Conservation (phyloP, 2,888 invertebrate genomes). For the Temnothorax ravouxi region DNA sequence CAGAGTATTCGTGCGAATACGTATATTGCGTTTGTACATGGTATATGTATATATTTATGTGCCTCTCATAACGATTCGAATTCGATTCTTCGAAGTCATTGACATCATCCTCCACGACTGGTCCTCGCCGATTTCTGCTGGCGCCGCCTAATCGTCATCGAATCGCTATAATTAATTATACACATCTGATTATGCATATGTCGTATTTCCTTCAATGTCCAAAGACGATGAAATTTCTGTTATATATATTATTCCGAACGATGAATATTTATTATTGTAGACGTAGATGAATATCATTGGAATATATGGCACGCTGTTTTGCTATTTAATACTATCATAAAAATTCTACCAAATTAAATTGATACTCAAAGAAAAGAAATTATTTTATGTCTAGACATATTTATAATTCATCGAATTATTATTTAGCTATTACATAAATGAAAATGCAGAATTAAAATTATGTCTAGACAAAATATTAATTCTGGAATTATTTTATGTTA, state of each 20-base stretch:
- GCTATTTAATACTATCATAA: too few relatives aligned
- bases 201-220: neutral
- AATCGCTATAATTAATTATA: constrained; percentile 14
- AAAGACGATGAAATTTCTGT: constrained; percentile 3
- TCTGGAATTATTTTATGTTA: too few relatives aligned
- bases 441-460: too few relatives aligned
- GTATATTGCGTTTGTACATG: neutral
- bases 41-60: neutral
- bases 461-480: too few relatives aligned
- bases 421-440: too few relatives aligned
- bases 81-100: constrained; percentile 64
- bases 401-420: too few relatives aligned
- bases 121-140: constrained; percentile 48
- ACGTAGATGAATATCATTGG: neutral
- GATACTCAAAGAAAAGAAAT: too few relatives aligned
- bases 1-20: neutral
- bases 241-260: neutral
- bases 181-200: neutral
- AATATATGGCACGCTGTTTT: too few relatives aligned
- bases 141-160: neutral
- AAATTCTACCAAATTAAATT: too few relatives aligned
- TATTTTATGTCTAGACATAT: too few relatives aligned
- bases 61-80: constrained; percentile 60
- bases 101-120: constrained; percentile 64
- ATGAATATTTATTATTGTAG: neutral